Percentiles rank a stretch among this genome's conserved stretches.
phyloP scores from a whole-genome alignment of 2,797 vertebrate genomes.

The Gouania willdenowi region DNA sequence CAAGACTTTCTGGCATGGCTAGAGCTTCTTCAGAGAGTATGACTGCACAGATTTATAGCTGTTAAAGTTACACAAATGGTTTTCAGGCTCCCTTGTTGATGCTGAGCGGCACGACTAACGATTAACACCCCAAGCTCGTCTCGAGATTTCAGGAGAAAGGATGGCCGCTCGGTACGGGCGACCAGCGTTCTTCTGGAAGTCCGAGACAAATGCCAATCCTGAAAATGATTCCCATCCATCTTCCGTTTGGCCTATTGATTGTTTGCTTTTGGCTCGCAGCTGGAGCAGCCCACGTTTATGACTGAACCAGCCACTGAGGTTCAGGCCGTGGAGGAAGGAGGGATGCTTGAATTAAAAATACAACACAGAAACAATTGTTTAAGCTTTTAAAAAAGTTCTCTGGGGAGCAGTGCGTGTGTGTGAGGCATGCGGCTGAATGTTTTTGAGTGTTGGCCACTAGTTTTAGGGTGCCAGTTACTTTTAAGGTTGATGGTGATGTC shows the following conservation, averaged over 20 bases:
- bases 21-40: conserved; percentile 5
- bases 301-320: conserved; percentile 13
- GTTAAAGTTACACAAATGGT: conserved; percentile 10
- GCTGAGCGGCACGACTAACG: conserved; percentile 3
- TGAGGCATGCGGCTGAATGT: conserved; percentile 50
- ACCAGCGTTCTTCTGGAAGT: conserved; percentile 37
- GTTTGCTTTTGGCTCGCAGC: no score
- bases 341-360: conserved; percentile 28
- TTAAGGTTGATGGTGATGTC: conserved; percentile 73
- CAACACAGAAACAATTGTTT: conserved; percentile 57
- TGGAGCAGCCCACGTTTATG: conserved; percentile 29
- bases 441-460: conserved; percentile 68
- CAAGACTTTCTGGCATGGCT: neutral
- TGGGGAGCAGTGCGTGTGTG: conserved; percentile 1
- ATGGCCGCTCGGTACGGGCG: conserved; percentile 3
- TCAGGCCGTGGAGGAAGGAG: neutral
- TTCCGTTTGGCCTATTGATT: conserved; percentile 35
- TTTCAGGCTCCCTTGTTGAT: conserved; percentile 18
- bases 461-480: no score
- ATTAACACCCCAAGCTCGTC: conserved; percentile 17
- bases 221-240: conserved; percentile 48
- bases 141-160: conserved; percentile 17
- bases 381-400: conserved; percentile 24
- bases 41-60: conserved; percentile 9
- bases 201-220: conserved; percentile 48